Evolutionary conservation across 1,140 invertebrate species (phyloP).

Genomic region (Hylaeus volcanicus): DNA sequence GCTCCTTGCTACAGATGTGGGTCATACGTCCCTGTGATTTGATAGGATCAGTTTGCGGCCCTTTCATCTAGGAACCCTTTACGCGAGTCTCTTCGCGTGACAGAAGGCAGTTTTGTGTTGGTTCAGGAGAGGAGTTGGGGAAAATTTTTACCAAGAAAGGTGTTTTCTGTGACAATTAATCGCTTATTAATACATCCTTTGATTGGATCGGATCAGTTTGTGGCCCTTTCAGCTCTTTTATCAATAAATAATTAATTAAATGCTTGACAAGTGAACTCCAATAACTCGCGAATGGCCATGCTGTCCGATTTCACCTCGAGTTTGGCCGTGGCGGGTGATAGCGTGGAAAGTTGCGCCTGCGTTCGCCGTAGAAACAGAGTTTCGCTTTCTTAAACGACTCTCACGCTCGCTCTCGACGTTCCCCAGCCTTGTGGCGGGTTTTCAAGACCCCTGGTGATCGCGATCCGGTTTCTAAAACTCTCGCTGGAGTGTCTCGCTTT

Average conservation of each 20-base stretch:
- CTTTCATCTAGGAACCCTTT: background rate
- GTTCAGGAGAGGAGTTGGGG: too few species aligned
- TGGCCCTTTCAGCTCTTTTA: too few species aligned
- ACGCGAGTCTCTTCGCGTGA: too few species aligned
- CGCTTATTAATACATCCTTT: too few species aligned
- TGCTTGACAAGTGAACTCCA: background rate
- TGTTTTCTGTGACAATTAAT: too few species aligned
- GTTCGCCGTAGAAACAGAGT: conserved; percentile 67
- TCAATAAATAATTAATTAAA: too few species aligned
- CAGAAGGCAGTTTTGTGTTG: too few species aligned
- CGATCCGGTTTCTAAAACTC: conserved; percentile 74
- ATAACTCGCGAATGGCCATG: conserved; percentile 7
- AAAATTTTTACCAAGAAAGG: too few species aligned
- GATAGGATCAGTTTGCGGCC: too few species aligned
- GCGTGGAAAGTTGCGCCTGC: conserved; percentile 67
- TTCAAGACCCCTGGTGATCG: conserved; percentile 68
- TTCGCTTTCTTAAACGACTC: conserved; percentile 74
- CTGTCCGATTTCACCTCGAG: conserved; percentile 52
- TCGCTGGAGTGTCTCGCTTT: conserved; percentile 68
- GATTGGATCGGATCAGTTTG: too few species aligned
- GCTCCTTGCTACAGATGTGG: conserved; percentile 11
- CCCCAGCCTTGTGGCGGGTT: conserved; percentile 55
- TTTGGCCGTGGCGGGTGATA: conserved; percentile 45
- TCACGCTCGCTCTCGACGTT: conserved; percentile 66
- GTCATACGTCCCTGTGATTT: background rate